phyloP scores from a whole-genome alignment of 1,140 invertebrate species.

The Aphelenchoides fujianensis region DNA sequence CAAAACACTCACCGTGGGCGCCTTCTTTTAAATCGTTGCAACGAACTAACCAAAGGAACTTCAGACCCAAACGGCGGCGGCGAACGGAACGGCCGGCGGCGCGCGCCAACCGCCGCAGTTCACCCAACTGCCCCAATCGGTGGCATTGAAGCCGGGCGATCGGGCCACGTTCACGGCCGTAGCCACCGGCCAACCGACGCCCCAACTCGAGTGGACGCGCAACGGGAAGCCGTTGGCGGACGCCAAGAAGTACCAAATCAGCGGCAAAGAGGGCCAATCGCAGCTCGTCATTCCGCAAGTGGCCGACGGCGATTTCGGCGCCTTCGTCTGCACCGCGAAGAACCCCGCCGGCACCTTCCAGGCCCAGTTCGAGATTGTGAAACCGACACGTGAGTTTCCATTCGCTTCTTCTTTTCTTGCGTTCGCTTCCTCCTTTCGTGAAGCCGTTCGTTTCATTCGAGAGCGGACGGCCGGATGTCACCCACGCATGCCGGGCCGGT shows the following conservation, averaged over 20 bases:
- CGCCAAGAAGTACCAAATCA: constrained; percentile 48
- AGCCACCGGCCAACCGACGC: constrained; percentile 44
- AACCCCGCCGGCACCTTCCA: constrained; percentile 28
- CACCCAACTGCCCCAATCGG: constrained; percentile 47
- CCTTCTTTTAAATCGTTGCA: not conserved
- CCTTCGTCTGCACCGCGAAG: constrained; percentile 20
- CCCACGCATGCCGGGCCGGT: too few relatives aligned
- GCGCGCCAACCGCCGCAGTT: constrained; percentile 51
- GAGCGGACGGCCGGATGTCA: too few relatives aligned
- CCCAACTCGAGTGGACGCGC: constrained; percentile 40
- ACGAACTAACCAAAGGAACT: not conserved
- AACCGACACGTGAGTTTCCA: constrained; percentile 2
- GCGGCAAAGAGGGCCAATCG: constrained; percentile 32
- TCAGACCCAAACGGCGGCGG: constrained; percentile 15
- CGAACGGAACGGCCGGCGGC: not conserved
- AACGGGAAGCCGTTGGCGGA: constrained; percentile 39
- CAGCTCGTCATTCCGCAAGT: constrained; percentile 41
- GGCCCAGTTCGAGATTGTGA: constrained; percentile 6
- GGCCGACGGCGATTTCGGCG: constrained; percentile 31
- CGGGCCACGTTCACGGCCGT: constrained; percentile 49
- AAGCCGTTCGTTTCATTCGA: too few relatives aligned
- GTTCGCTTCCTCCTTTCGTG: not conserved
- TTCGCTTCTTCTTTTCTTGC: not conserved
- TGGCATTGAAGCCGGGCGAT: constrained; percentile 51
- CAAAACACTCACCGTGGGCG: not conserved